Evolutionary conservation across 2,113 vertebrate species (phyloP), one percentile per base, ranked within the genome.

Genomic region (Caranx melampygus): DNA sequence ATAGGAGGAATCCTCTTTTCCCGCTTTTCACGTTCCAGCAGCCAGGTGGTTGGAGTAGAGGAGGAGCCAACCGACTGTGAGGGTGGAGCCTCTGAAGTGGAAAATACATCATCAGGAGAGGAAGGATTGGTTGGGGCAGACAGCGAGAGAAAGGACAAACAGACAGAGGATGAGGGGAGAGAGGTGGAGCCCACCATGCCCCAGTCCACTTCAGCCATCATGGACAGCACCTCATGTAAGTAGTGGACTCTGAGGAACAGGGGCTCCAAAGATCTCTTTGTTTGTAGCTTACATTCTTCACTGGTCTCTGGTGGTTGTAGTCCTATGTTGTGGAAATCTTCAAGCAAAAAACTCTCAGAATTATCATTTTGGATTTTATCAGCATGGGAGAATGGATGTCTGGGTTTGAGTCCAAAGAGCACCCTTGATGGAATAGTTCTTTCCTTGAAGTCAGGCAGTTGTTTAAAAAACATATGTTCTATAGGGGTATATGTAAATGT

Each of bases 1-100:
- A 97, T 99, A 0, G 96, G 98, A 3, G 97, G 97, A 84, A 99
- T 99, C 93, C 87, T 99, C 9, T 97, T 99, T 84, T 99, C 97
- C 0, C 96, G 97, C 60, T 98, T 99, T 74, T 96, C 97, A n/a
- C 94, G 97, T 3, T 96, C 97, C 3, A 95, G 92, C 47, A 91
- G 95, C 9, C 89, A 95, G 60, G 71, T 94, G 44, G 82, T 95
- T 0, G 82, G 90, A 0, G 82, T 93, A 0, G 97, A 98, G 61
- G 94, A 94, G 59, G 93, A 94, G 58, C 88, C 91, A 0, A 82
- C 79, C 12, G 90, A 93, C 47, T 88, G 72, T 1, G 94, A 94
- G 82, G 83, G 92, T 0, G 88, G 80, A 26, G 55, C 71, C 14
- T 89, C 93, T 12, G 97, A 97, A 44, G 94, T 79, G 47, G 92